phyloP scores from a whole-genome alignment of 2,797 vertebrate species.

The Muscicapa comitata region DNA sequence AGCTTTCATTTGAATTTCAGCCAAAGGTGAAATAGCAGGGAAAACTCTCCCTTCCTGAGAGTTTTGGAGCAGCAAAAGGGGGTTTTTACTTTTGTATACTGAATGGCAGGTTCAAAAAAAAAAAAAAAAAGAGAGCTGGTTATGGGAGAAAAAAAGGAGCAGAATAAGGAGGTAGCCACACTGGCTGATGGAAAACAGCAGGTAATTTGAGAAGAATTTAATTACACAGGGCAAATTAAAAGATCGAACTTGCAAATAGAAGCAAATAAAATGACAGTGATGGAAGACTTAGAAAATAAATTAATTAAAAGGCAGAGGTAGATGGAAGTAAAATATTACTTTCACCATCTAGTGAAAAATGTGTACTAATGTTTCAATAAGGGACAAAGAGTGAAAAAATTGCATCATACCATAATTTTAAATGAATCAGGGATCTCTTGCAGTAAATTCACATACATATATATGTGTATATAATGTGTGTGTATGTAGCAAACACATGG shows the following conservation, averaged over 20 bases:
- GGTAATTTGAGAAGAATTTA: neutral
- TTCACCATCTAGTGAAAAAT: neutral
- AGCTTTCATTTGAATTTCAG: neutral
- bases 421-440: neutral
- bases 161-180: neutral
- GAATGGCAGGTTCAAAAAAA: neutral
- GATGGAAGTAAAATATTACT: neutral
- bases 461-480: neutral
- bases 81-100: neutral
- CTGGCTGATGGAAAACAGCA: neutral
- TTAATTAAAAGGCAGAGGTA: neutral
- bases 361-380: neutral
- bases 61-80: neutral
- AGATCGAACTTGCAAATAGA: neutral
- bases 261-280: neutral
- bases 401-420: neutral
- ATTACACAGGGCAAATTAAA: neutral
- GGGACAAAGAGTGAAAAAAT: neutral
- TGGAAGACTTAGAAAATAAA: neutral
- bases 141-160: neutral
- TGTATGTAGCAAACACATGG: neutral
- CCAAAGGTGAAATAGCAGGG: neutral
- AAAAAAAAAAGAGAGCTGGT: neutral
- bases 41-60: neutral
- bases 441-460: neutral